Conservation (phyloP, 2,888 invertebrate genomes). For the Endotricha flammealis region DNA sequence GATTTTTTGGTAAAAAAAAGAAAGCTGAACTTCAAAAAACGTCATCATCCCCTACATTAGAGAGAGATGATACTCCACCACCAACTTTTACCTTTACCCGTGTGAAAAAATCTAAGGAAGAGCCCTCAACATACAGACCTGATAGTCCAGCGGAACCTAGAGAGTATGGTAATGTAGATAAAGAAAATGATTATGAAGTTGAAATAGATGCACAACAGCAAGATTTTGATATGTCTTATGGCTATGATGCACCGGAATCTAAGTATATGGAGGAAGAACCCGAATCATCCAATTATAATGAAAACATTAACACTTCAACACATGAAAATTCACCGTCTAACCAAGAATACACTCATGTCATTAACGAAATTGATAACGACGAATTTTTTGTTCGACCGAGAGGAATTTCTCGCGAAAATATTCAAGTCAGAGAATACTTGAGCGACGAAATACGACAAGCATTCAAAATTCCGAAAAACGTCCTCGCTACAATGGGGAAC, state of each 20-base stretch:
- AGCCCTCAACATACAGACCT: conserved; percentile 56
- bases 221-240: conserved; percentile 58
- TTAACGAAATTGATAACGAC: conserved; percentile 92
- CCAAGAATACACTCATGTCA: conserved; percentile 77
- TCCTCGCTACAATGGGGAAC: conserved; percentile 80
- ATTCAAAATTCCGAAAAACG: conserved; percentile 82
- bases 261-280: conserved; percentile 76
- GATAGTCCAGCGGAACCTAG: conserved; percentile 64
- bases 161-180: conserved; percentile 67
- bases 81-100: conserved; percentile 82
- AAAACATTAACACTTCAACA: conserved; percentile 37
- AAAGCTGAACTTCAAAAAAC: conserved; percentile 63
- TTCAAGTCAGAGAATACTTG: conserved; percentile 86
- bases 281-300: conserved; percentile 35
- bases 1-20: conserved; percentile 79
- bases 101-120: conserved; percentile 74
- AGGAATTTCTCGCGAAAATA: conserved; percentile 89
- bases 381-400: conserved; percentile 91
- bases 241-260: conserved; percentile 77
- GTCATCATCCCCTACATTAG: conserved; percentile 71
- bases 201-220: conserved; percentile 53
- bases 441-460: conserved; percentile 89
- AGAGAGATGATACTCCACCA: conserved; percentile 79
- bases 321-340: conserved; percentile 59
- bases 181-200: conserved; percentile 42